Evolutionary conservation across 2,888 invertebrate genomes (phyloP), one percentile per base, ranked within the genome.

Genomic region (Epirrhoe alternata): DNA sequence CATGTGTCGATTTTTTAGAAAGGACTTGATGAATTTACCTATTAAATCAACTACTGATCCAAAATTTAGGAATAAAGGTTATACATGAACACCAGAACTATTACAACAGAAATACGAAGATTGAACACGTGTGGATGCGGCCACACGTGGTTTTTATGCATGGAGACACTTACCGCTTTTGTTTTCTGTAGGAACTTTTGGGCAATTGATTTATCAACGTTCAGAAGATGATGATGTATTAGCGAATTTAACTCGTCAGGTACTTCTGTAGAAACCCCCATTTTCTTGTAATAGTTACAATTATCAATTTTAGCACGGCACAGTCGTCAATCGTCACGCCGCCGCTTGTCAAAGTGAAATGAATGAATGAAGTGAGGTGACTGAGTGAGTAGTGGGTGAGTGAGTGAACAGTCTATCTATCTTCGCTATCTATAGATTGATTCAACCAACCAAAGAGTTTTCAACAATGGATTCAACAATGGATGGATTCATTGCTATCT

Each of bases 171-270:
- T 94, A 97, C 97, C 90, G 96, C 95, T 84, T 97, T 96, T 0
- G 95, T 94, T 89, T 96, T 96, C 78, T 95, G 94, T 78, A 95
- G 94, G 81, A 96, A 96, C 57, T 95, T 93, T 77, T 94, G 94
- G 0, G 97, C 97, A 35, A 97, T 79, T 6, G 94, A 89, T 83
- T 95, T 95, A 79, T 96, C 95, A 72, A 94, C 93, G 73, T 93
- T 94, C 66, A 89, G 83, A 65, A 97, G 86, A 92, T 94, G 95
- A 72, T 97, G 95, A 72, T 95, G 94, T 66, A 97, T 93, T 63
- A 97, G 82, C 5, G 96, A 85, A 71, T 94, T 76, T 87, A 81
- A 74, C 76, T 89, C 86, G 31, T 81, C 74, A 58, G 80, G 79
- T 71, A 87, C 71, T 75, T 87, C 85, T 35, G 81, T 64, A 61